A percentile compares a stretch with the other conserved stretches of the same genome.
Evolutionary conservation across 1,140 invertebrate genomes (phyloP).

Genomic region (Drosophila nigrodunni): DNA sequence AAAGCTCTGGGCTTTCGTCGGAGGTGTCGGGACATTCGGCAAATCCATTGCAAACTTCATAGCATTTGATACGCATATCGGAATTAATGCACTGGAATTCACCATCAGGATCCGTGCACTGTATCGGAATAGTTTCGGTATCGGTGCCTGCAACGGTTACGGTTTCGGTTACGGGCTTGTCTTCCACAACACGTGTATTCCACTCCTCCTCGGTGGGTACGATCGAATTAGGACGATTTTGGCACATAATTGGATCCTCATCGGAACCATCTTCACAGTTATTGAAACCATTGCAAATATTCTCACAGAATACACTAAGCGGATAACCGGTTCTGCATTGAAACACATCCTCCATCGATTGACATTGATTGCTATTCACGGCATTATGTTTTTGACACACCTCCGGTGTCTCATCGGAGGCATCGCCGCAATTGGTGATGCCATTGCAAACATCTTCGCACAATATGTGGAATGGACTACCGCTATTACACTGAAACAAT

Average conservation of each 20-base stretch:
- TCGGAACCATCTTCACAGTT: constrained; percentile 45
- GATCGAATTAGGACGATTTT: not conserved
- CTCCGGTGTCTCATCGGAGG: constrained; percentile 34
- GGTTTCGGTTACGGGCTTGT: too few relatives aligned
- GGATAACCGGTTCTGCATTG: constrained; percentile 9
- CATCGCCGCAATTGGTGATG: constrained; percentile 18
- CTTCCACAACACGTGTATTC: too few relatives aligned
- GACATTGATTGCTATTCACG: not conserved
- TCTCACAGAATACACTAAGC: constrained; percentile 18
- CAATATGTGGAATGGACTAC: not conserved
- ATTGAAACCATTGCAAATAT: constrained; percentile 8
- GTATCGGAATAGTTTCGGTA: too few relatives aligned
- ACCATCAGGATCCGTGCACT: too few relatives aligned
- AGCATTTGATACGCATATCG: too few relatives aligned
- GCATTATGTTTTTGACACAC: constrained; percentile 1
- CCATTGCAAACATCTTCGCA: constrained; percentile 36
- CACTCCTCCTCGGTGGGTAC: too few relatives aligned
- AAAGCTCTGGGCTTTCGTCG: too few relatives aligned
- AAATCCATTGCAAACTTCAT: too few relatives aligned
- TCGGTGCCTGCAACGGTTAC: too few relatives aligned
- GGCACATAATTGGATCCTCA: constrained; percentile 15
- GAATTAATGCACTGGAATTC: too few relatives aligned
- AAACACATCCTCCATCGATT: constrained; percentile 16
- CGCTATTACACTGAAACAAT: constrained; percentile 23
- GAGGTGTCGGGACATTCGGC: too few relatives aligned